Evolutionary conservation across 2,113 vertebrate genomes (phyloP), one percentile per base, ranked within the genome.

Genomic region (Muntiacus reevesi): DNA sequence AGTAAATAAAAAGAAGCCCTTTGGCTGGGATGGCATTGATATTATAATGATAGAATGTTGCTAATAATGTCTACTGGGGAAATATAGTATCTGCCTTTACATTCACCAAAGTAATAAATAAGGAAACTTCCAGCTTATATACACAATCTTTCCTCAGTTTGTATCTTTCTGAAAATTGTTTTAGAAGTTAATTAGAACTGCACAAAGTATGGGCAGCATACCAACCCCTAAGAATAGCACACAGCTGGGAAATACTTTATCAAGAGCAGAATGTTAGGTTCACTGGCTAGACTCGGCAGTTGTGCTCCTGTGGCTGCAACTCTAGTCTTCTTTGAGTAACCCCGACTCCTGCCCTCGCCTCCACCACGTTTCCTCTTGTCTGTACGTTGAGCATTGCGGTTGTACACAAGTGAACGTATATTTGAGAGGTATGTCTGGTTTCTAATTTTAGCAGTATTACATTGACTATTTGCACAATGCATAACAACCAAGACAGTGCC

Each of bases 31-130:
- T 96, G 13, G 40, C 43, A 27, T 27, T 4, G 30, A 55, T 78
- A 59, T 87, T 93, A 81, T 62, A 47, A 47, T 82, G 90, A 90
- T 57, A 62, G 2, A 67, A 30, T 81, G 50, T 52, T 64, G 71
- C 78, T 91, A 23, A 79, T 86, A 47, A 62, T 92, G 74, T 92
- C 57, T 87, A 4, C 43, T 67, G n/a, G 52, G 36, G 19, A 87
- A 96, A 78, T 55, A 85, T 0, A 60, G 84, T 25, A 59, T 40
- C 79, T 84, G 19, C 64, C 86, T 87, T 64, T 25, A 47, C 30
- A 79, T 90, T 76, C 57, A 87, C n/a, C 27, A 62, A 83, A 87
- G 67, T 82, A 82, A 95, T 89, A 93, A 93, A 83, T 54, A 87
- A 40, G 45, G 27, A 83, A 60, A 89, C 64, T 93, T 78, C 8